Evolutionary conservation across 2,113 vertebrate species (phyloP), one percentile per base, ranked within the genome.

Genomic region (Myotis davidii): DNA sequence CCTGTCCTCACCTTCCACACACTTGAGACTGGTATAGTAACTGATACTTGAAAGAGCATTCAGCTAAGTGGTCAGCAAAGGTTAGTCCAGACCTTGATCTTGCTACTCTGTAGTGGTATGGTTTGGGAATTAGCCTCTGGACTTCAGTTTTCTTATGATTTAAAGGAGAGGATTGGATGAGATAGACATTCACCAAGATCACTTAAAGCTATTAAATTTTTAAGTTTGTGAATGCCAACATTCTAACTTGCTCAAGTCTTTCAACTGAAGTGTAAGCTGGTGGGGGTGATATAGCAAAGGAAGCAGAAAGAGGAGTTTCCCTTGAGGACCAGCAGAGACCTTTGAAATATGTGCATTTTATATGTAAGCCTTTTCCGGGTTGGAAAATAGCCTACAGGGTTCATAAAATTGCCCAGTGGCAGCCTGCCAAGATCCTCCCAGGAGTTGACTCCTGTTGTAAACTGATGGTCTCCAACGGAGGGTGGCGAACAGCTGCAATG

Each of bases 291-390:
- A 92, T 27, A 93, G 54, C 67, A 96, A 69, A 95, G 90, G 90
- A 97, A 97, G 85, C 83, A n/a, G 54, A 70, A 85, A 96, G 79
- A 94, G 48, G 45, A 95, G 70, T 93, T 95, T 92, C 76, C 91
- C 77, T 64, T 94, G 85, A 95, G 81, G 96, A 96, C 77, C 54
- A 92, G 77, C 92, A 97, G 93, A 95, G 91, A 83, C 42, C 94
- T 97, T 96, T 96, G 94, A 97, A 96, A 97, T 95, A 65, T 18
- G 37, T 94, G 94, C 73, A 90, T 96, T 96, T 97, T 86, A 94
- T 90, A 96, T 89, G 87, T 88, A 76, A 97, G 21, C 81, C 77
- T 65, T 94, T 96, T 97, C 96, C 73, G n/a, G 79, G 56, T 86
- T 93, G 95, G 92, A 96, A 95, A 96, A 74, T 82, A 94, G 77